These are phyloP conservation scores for Chaitophorus viminalis DNA, from an alignment of 2,888 invertebrate species.

Conservation along the genomic window DNA sequence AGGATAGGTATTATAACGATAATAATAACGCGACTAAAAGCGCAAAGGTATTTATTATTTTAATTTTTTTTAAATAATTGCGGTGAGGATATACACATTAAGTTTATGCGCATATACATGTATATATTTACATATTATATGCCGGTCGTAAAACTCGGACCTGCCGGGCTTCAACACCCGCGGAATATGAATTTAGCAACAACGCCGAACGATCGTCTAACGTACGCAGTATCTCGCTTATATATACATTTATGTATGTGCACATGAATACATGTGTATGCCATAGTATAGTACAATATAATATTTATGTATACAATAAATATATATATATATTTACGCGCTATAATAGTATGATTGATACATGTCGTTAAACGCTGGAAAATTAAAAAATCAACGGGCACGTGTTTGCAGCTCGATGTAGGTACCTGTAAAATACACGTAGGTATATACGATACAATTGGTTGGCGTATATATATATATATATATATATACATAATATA, in stretches of 20 bases:
- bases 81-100: not conserved
- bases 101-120: not conserved
- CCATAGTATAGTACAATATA: no score
- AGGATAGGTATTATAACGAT: not conserved
- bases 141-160: constrained; percentile 22
- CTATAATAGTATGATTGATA: constrained; percentile 21
- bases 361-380: constrained; percentile 12
- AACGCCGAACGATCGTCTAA: not conserved
- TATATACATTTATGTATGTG: no score
- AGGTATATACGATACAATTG: not conserved
- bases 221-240: not conserved
- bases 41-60: not conserved
- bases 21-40: not conserved
- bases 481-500: no score
- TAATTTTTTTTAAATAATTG: not conserved
- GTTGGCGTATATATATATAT: no score
- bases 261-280: not conserved
- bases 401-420: constrained; percentile 4
- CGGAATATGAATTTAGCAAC: constrained; percentile 42
- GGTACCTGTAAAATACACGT: not conserved
- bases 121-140: not conserved
- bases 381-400: constrained; percentile 8
- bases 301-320: no score
- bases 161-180: constrained; percentile 37
- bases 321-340: not conserved